Percentiles rank a stretch among this genome's conserved stretches.
Evolutionary conservation across 2,113 vertebrate species (phyloP).

Genomic region (Nothoprocta perdicaria): DNA sequence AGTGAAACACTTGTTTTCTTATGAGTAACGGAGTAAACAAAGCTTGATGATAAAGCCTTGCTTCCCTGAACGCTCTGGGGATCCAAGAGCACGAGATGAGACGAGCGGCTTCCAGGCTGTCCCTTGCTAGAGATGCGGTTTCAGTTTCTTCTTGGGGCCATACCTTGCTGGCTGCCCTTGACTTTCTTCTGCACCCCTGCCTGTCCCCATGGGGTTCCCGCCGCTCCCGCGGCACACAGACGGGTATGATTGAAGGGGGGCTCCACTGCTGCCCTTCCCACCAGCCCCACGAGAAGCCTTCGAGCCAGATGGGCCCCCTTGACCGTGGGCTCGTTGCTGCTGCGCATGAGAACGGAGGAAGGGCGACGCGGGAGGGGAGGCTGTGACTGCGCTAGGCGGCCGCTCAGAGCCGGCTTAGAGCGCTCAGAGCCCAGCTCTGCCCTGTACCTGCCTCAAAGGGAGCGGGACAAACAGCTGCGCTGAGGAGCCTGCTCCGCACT

Average conservation of each 20-base stretch:
- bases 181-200: background rate
- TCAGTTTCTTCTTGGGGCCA: background rate
- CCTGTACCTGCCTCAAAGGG: background rate
- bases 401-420: constrained; percentile 24
- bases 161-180: background rate
- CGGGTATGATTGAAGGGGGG: background rate
- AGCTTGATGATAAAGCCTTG: background rate
- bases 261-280: background rate
- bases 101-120: background rate
- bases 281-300: background rate
- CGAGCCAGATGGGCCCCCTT: background rate
- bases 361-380: background rate
- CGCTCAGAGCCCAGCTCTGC: constrained; percentile 42
- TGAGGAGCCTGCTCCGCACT: background rate
- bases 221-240: background rate
- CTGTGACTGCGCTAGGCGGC: background rate
- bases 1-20: constrained; percentile 7
- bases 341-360: background rate
- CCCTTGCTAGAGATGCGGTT: background rate
- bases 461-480: background rate
- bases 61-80: background rate
- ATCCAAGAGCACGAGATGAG: background rate
- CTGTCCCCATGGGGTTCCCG: background rate
- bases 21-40: background rate
- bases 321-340: background rate